Evolutionary conservation across 23 tunicate species (phyloP), one percentile per base, ranked within the genome.

Genomic region (Clavelina lepadiformis): DNA sequence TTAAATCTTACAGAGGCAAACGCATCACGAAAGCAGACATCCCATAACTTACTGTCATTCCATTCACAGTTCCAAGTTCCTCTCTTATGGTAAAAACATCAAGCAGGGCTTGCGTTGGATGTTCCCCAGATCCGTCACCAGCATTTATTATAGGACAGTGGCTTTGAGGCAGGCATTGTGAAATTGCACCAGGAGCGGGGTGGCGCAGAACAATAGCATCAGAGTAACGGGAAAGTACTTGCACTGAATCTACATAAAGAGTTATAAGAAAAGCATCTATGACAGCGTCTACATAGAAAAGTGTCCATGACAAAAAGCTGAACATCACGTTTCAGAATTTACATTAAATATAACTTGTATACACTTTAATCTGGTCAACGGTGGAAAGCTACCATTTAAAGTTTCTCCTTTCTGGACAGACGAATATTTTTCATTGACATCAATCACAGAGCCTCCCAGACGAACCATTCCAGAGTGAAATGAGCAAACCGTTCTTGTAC

Each of bases 1-100:
- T n/a, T n/a, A n/a, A n/a, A n/a, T n/a, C n/a, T n/a, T n/a, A n/a
- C n/a, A n/a, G n/a, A n/a, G n/a, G n/a, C n/a, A n/a, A n/a, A n/a
- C n/a, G n/a, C n/a, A n/a, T n/a, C n/a, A n/a, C 6, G n/a, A 13
- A 20, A 18, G n/a, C 7, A 22, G 59, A 15, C 15, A 35, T 24
- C 34, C 5, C 28, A 8, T 2, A 51, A 54, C 84, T 26, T 31
- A 86, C 79, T 7, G 89, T 89, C 97, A 81, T 89, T 35, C 89
- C 97, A 51, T 89, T 89, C 23, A 89, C 97, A 5, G 97, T 89
- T 46, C 97, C 97, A 45, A 89, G 81, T 38, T 89, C 97, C 58
- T 89, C 97, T 59, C 97, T 29, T 0, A 89, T 89, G 3, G 97
- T 89, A 50, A 89, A 89, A 13, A 89, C 97, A 46, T 89, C 97